Percentiles rank a stretch among this genome's conserved stretches.
phyloP scores from a whole-genome alignment of 2,888 invertebrate genomes.

The Aphodius sticticus region DNA sequence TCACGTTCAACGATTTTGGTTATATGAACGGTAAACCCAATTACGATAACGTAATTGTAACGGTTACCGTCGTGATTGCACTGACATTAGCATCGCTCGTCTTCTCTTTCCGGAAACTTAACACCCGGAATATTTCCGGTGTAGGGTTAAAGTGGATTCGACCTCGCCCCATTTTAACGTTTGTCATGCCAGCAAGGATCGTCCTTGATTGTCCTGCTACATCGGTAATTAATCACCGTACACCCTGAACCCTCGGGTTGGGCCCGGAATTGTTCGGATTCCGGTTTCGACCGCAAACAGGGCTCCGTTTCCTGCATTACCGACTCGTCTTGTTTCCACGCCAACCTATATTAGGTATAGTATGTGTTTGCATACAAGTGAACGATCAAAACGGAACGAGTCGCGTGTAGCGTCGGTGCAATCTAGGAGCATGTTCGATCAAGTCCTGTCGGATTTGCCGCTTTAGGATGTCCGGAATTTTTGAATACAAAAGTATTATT shows the following conservation, averaged over 20 bases:
- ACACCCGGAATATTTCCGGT: not conserved
- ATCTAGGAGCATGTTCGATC: no score
- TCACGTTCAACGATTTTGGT: not conserved
- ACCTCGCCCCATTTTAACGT: not conserved
- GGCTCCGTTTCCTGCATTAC: not conserved
- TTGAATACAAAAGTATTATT: no score
- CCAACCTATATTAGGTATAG: not conserved
- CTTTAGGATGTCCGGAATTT: no score
- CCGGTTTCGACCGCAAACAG: constrained; percentile 13
- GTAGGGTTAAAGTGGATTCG: not conserved
- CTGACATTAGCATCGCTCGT: not conserved
- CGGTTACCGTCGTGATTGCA: not conserved
- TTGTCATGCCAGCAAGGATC: not conserved
- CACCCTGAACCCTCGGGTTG: not conserved
- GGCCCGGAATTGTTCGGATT: not conserved
- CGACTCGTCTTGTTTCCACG: not conserved
- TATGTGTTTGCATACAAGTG: no score
- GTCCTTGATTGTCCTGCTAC: not conserved
- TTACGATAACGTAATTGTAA: not conserved
- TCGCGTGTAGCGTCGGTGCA: no score
- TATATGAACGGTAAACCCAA: not conserved
- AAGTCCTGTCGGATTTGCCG: no score
- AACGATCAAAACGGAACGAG: no score
- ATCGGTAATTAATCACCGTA: not conserved
- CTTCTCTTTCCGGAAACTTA: not conserved